Base-by-base conservation (phyloP, 2,797 vertebrate genomes). In the Hypotaenidia okinawae region DNA sequence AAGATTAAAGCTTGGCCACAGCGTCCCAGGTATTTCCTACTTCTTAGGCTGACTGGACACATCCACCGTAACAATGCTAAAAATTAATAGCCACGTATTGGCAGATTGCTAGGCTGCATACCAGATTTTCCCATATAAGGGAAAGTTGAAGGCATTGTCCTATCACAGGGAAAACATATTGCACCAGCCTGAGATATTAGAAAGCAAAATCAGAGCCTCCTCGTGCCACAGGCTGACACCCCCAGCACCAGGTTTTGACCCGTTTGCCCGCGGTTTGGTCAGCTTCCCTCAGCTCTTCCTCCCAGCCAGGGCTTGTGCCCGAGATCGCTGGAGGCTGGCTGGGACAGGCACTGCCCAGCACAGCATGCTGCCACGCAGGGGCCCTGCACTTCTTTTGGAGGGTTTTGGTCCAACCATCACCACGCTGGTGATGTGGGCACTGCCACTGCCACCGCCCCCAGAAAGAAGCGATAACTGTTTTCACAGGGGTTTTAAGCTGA, bases 101-200 rank as follows among this genome's bases (percentile, higher is more conserved):
- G 87, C 14, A 3, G 91, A 94, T 91, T 89, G 82, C 54, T 87
- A 61, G 30, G 74, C 94, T 91, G 93, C 89, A 86, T 84, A 90
- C 87, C 93, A 97, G 91, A 97, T 95, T 95, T 96, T 96, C 87
- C 96, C 96, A 96, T 96, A 97, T 94, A 96, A 96, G 96, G 95
- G 72, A 97, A 95, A 95, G 91, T 87, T 83, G 89, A 91, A 96
- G 81, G 87, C 96, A 97, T 92, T 96, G 95, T 95, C 92, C 91
- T 95, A 92, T 94, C 92, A 64, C 91, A 97, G 2, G 0, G 92
- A 87, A 95, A 95, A 95, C 92, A 92, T 58, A 78, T 2, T 86
- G 89, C 91, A 96, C 73, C 84, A 96, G 95, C 28, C 76, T 32
- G 17, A 95, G 91, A 93, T 51, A 69, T 11, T 22, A 95, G 41